A percentile compares a stretch with the other conserved stretches of the same genome.
Evolutionary conservation across 1,140 invertebrate genomes (phyloP).

Genomic region (Conus ventricosus): DNA sequence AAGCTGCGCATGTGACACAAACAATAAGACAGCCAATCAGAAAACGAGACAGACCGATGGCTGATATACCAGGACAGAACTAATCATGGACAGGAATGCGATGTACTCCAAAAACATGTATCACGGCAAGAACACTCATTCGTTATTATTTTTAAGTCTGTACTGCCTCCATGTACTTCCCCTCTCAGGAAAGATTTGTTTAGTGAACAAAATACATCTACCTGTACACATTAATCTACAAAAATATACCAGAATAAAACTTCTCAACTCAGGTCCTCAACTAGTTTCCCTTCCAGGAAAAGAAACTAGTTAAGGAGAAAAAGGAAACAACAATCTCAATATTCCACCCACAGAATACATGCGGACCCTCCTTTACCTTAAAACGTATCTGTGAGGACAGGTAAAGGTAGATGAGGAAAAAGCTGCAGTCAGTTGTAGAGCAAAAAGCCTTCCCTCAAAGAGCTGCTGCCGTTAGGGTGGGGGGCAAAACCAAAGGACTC

Average conservation of each 20-base stretch:
- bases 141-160: not conserved
- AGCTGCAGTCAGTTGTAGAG: conserved; percentile 33
- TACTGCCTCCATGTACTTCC: not conserved
- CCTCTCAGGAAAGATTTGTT: not conserved
- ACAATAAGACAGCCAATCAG: not conserved
- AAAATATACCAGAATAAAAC: no score
- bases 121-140: not conserved
- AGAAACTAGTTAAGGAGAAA: no score
- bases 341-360: not conserved
- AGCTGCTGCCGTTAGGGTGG: conserved; percentile 34
- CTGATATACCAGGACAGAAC: not conserved
- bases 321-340: no score
- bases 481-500: conserved; percentile 38
- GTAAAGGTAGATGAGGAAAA: not conserved
- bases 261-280: no score
- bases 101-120: not conserved
- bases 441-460: conserved; percentile 43
- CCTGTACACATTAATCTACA: no score
- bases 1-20: not conserved
- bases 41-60: not conserved
- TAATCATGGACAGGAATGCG: not conserved
- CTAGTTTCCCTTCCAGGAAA: no score
- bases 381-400: not conserved
- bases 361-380: not conserved
- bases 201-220: not conserved